Evolutionary conservation across 2,797 vertebrate genomes (phyloP), one percentile per base, ranked within the genome.

Genomic region (Caiman crocodilus): DNA sequence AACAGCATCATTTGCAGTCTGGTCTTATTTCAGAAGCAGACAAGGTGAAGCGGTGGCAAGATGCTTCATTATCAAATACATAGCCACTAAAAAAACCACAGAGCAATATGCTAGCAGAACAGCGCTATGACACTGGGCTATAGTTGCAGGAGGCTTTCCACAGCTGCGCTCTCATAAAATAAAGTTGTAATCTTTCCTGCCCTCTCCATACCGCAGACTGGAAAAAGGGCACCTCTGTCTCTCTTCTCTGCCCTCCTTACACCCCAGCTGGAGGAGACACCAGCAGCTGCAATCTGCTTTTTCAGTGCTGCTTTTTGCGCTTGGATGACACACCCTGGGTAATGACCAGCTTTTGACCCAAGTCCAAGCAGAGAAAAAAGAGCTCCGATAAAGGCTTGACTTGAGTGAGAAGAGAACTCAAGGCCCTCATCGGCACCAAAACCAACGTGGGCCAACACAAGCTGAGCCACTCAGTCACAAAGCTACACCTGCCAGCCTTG

Each of bases 361-460:
- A 50, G 4, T 14, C 35, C 35, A 73, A 50, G 42, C 42, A 50
- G 42, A 50, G 42, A 50, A 50, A 50, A 50, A 50, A 50, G 42
- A 50, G 42, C 42, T 50, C 42, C 10, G 10, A 50, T 50, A 50
- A 50, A 50, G 42, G 42, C 42, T 50, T 50, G 42, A 50, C 42
- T 50, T 50, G 42, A 10, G 42, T 50, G 42, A 50, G 42, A 50
- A 50, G 64, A 61, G 65, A 32, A 85, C 3, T 12, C 25, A 67
- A 17, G 11, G 7, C 18, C 42, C 50, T 0, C 0, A 57, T 79
- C 11, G 25, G 28, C 69, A 56, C 0, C 0, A 76, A 74, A 50
- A 35, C 13, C 82, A 30, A 87, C 0, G 0, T 0, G 10, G 42
- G 2, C 9, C 26, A n/a, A 59, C 63, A 30, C 79, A 85, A 67